phyloP scores from a whole-genome alignment of 2,113 vertebrate genomes.

The Mus musculus region DNA sequence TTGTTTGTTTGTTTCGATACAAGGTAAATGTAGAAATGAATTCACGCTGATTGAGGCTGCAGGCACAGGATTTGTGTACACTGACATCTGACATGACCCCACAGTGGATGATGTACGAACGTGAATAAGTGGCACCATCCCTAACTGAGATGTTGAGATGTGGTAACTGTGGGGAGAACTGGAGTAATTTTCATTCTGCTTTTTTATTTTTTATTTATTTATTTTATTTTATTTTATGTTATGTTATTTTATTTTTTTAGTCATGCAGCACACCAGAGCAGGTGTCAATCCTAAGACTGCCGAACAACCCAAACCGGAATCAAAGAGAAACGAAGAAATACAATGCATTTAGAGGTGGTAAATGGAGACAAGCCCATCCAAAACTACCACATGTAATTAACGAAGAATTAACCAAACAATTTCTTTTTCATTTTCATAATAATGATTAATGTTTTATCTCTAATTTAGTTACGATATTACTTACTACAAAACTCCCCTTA shows the following conservation, averaged over 20 bases:
- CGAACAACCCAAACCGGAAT: not conserved
- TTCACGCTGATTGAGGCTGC: not conserved
- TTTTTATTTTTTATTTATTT: not conserved
- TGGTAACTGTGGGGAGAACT: not conserved
- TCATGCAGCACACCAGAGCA: not conserved
- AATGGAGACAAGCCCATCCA: not conserved
- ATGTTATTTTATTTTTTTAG: not conserved
- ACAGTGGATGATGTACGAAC: accelerated
- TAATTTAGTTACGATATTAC: not conserved
- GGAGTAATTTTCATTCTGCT: not conserved
- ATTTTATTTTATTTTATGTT: not conserved
- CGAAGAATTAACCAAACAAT: not conserved
- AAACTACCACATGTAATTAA: not conserved
- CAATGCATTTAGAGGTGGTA: not conserved
- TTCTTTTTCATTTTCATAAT: not conserved
- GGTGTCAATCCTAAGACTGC: not conserved
- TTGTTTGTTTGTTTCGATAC: not conserved
- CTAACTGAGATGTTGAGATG: not conserved
- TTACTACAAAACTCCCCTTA: not conserved
- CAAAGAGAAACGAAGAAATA: not conserved
- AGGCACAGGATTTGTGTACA: not conserved
- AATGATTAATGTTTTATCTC: not conserved
- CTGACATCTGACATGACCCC: too few species aligned
- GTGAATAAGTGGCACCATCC: not conserved
- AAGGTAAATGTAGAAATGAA: not conserved